phyloP scores from a whole-genome alignment of 2,113 vertebrate genomes.

The Hirundichthys speculiger region DNA sequence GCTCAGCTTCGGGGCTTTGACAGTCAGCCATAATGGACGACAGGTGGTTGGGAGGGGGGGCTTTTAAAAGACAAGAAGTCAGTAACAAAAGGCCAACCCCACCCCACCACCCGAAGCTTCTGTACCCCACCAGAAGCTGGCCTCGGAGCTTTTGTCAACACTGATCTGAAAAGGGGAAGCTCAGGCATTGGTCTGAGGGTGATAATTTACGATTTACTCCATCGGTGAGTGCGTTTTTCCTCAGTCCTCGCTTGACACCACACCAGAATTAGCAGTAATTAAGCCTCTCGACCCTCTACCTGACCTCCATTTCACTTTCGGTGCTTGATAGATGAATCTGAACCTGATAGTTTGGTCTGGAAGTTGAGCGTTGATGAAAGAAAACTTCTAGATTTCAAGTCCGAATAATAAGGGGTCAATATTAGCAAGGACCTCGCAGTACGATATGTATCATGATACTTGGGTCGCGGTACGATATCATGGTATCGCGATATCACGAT shows the following conservation, averaged over 20 bases:
- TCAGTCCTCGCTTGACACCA: slow-evolving; percentile 4
- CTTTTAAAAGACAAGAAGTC: slow-evolving; percentile 58
- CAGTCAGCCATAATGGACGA: slow-evolving; percentile 45
- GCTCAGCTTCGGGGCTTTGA: slow-evolving; percentile 35
- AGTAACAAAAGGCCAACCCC: slow-evolving; percentile 57
- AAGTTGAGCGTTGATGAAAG: slow-evolving; percentile 42
- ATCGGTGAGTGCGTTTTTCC: background rate
- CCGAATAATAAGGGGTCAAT: too few species aligned
- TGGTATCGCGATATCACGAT: too few species aligned
- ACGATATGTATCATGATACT: too few species aligned
- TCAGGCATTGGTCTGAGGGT: slow-evolving; percentile 37
- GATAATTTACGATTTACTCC: slow-evolving; percentile 58
- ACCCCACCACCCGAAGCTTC: too few species aligned
- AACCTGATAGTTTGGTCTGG: slow-evolving; percentile 19
- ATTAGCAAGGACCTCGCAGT: too few species aligned
- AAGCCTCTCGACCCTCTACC: background rate
- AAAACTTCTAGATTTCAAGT: slow-evolving; percentile 37
- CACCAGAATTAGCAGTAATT: slow-evolving; percentile 16
- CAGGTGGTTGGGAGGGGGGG: slow-evolving; percentile 51
- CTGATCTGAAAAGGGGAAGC: slow-evolving; percentile 48
- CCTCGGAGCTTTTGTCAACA: slow-evolving; percentile 56
- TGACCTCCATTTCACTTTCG: slow-evolving; percentile 23
- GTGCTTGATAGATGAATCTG: slow-evolving; percentile 22
- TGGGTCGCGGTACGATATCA: too few species aligned
- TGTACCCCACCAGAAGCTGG: too few species aligned